Base-by-base conservation (phyloP, 2,888 invertebrate genomes). In the Chymomyza fuscimana region DNA sequence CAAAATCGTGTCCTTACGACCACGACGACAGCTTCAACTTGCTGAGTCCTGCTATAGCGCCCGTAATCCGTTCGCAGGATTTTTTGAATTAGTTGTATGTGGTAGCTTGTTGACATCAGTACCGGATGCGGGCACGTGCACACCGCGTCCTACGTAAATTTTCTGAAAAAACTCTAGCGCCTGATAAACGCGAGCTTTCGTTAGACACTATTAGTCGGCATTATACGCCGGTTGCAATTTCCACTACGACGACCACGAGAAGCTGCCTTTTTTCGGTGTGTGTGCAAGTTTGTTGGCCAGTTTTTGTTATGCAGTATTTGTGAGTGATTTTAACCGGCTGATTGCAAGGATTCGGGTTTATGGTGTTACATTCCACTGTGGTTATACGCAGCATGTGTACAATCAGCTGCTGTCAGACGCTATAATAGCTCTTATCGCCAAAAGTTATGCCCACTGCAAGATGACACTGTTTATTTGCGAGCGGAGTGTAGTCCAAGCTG, bases 71-170 rank as follows among this genome's bases (percentile, higher is more conserved):
- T 89, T 87, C 83, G 82, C 81, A 86, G 87, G 82, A 88, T 86
- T 78, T 85, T 79, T 88, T 88, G 82, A 86, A 86, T 90, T 89
- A 90, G 90, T 90, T 89, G 86, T 88, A 87, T 89, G 87, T 82
- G 87, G 89, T 86, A 89, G 88, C 81, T 88, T 88, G 88, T 89
- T 89, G 89, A 86, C 87, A 88, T 79, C 83, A 83, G 83, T 80
- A 83, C 79, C 89, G 90, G 89, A 51, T 66, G 65, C 75, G 69
- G 63, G 65, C 65, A 61, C 72, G 68, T 22, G 58, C 58, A 36
- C 36, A 36, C 36, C 32, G 32, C 32, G 32, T 9, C 29, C n/a
- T 19, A 58, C 60, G 6, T 6, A 60, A 32, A 36, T 36, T 32
- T 58, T 10, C 36, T 7, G 25, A 32, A 59, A 58, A 58, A 15